phyloP scores from a whole-genome alignment of 64 coral and sea anemone species.

The Catalaphyllia jardinei region DNA sequence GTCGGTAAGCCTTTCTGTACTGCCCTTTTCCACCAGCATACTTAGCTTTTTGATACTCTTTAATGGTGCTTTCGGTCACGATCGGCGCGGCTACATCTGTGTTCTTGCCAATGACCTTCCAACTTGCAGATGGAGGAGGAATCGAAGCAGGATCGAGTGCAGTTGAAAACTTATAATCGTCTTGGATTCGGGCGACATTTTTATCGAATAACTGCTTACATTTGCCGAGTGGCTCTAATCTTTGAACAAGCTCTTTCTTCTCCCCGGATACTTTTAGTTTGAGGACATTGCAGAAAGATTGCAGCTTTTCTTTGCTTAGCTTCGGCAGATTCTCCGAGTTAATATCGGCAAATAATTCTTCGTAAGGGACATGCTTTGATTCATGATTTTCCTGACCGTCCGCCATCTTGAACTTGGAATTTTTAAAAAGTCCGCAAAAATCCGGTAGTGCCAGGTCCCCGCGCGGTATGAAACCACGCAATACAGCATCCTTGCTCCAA shows the following conservation, averaged over 20 bases:
- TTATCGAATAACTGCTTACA: slow-evolving; percentile 26
- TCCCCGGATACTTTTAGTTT: slow-evolving; percentile 61
- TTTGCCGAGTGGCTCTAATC: slow-evolving; percentile 61
- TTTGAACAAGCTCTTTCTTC: slow-evolving; percentile 59
- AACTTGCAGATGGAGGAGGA: slow-evolving; percentile 51
- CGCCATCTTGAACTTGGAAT: too few relatives aligned
- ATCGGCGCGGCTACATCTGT: slow-evolving; percentile 53
- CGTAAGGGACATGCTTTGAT: too few relatives aligned
- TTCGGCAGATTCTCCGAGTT: slow-evolving; percentile 39
- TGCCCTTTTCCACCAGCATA: slow-evolving; percentile 71
- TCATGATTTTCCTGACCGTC: too few relatives aligned
- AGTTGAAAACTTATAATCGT: slow-evolving; percentile 5
- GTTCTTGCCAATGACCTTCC: slow-evolving; percentile 53
- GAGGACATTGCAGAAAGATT: slow-evolving; percentile 42
- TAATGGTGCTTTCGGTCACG: slow-evolving; percentile 59
- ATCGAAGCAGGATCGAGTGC: slow-evolving; percentile 58
- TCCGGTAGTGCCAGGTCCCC: too few relatives aligned
- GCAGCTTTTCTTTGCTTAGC: too few relatives aligned
- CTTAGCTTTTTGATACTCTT: slow-evolving; percentile 78
- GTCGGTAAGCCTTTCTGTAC: slow-evolving; percentile 67
- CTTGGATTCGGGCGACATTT: background rate
- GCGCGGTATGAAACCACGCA: too few relatives aligned
- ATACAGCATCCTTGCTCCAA: too few relatives aligned
- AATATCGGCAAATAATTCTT: slow-evolving; percentile 33
- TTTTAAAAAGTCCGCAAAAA: too few relatives aligned